Base-by-base conservation (phyloP, 2,888 invertebrate genomes). In the Campoplex nolae region DNA sequence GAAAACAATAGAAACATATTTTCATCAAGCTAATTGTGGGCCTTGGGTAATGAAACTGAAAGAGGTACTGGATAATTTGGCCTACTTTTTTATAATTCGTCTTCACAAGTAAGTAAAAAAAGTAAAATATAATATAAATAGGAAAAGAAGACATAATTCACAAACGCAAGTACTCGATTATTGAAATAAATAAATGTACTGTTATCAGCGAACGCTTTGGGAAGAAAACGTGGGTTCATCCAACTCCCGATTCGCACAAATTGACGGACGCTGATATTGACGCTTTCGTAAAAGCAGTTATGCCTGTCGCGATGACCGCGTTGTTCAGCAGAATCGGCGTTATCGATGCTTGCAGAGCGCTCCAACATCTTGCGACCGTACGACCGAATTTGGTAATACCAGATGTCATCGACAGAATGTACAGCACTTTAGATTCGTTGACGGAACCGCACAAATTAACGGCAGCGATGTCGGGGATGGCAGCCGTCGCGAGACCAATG, bases 11-110 rank as follows among this genome's bases (percentile, higher is more conserved):
- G 98, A 98, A 93, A 97, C 98, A 6, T 99, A 98, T 94, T 96
- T 97, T 90, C 98, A 99, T 95, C 98, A 98, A 77, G 98, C 98
- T 0, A 99, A 99, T 94, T 94, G 95, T 56, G 99, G 98, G 42
- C 94, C 96, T 70, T 99, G 98, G 98, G 96, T 97, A 0, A 94
- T 94, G 87, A 96, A 96, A 88, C 95, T 97, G 0, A 95, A 96
- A 83, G 96, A 97, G 83, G 94, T 97, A 8, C 95, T 98, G 3
- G 95, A 96, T 76, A 97, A 96, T 92, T 95, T 98, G n/a, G 95
- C 97, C 0, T 95, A 95, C 85, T 95, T 96, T 90, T 97, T 98
- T 91, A 94, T 96, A 1, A 94, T 95, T 88, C 96, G 97, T 73
- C 87, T 96, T 38, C 94, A 95, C 86, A 93, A 92, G 95, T 95